These are phyloP conservation scores for Phoebastria nigripes DNA, from an alignment of 2,797 vertebrate genomes.

Conservation along the genomic window DNA sequence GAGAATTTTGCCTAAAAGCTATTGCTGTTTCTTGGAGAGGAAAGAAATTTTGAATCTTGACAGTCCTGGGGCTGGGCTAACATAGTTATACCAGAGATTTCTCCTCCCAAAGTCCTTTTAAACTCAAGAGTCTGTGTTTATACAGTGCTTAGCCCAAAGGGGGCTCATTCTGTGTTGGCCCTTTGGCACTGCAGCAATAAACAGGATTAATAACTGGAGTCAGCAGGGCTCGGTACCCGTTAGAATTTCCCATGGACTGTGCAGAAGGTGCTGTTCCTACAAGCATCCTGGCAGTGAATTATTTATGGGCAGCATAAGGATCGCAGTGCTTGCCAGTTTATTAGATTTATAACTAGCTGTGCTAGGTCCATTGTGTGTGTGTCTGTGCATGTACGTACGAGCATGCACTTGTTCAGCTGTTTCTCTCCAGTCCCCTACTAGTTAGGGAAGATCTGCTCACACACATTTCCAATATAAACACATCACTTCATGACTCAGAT, in stretches of 20 bases:
- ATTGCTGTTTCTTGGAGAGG: slow-evolving; percentile 19
- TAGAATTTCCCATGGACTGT: slow-evolving; percentile 57
- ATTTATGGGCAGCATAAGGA: slow-evolving; percentile 67
- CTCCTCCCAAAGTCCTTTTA: slow-evolving; percentile 15
- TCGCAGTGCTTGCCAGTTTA: slow-evolving; percentile 44
- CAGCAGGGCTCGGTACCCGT: slow-evolving; percentile 39
- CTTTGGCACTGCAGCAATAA: slow-evolving; percentile 55
- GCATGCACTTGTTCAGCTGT: background rate
- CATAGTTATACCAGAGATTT: background rate
- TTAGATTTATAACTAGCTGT: slow-evolving; percentile 63
- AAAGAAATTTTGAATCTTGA: slow-evolving; percentile 23
- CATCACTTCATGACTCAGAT: background rate
- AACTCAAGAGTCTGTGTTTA: slow-evolving; percentile 47
- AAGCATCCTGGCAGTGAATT: slow-evolving; percentile 66
- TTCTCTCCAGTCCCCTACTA: background rate
- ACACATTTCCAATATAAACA: slow-evolving; percentile 1
- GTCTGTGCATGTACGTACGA: background rate
- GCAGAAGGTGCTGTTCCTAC: slow-evolving; percentile 61
- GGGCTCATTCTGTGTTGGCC: slow-evolving; percentile 13
- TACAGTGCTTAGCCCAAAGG: slow-evolving; percentile 38
- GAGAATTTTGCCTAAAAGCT: slow-evolving; percentile 38
- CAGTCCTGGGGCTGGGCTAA: slow-evolving; percentile 22
- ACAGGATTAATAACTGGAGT: slow-evolving; percentile 58
- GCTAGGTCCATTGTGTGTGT: background rate
- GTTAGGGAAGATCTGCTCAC: background rate